phyloP scores from a whole-genome alignment of 2,888 invertebrate species.

The Cartodere bifasciata region DNA sequence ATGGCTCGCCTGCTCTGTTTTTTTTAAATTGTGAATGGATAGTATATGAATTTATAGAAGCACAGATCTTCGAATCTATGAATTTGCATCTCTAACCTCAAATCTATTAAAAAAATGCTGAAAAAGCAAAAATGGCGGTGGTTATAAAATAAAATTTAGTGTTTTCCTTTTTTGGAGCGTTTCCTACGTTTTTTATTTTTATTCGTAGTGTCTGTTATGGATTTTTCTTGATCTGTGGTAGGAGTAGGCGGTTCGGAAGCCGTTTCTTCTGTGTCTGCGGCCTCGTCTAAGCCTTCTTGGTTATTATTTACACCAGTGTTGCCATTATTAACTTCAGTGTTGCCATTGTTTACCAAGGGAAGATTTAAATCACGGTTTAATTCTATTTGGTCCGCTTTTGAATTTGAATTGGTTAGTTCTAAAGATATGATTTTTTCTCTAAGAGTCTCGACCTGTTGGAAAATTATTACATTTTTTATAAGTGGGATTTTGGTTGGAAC shows the following conservation, averaged over 20 bases:
- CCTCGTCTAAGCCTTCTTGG: conserved; percentile 35
- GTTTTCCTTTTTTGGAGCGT: conserved; percentile 41
- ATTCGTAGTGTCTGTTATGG: conserved; percentile 36
- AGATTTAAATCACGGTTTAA: conserved; percentile 21
- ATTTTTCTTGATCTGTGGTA: conserved; percentile 39
- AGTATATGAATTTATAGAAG: too few relatives aligned
- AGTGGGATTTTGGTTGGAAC: too few relatives aligned
- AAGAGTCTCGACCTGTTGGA: conserved; percentile 69
- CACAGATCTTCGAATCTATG: too few relatives aligned
- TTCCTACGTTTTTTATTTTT: conserved; percentile 40
- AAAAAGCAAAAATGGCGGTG: conserved; percentile 11
- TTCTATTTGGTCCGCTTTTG: conserved; percentile 28
- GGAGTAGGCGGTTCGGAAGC: conserved; percentile 38
- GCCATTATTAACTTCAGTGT: conserved; percentile 9
- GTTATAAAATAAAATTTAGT: conserved; percentile 26
- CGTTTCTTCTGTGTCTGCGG: conserved; percentile 37
- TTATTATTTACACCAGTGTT: conserved; percentile 9
- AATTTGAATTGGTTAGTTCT: too few relatives aligned
- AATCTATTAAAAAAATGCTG: conserved; percentile 11
- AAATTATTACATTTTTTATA: conserved; percentile 8
- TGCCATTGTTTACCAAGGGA: conserved; percentile 23
- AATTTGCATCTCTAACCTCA: too few relatives aligned
- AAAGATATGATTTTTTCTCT: conserved; percentile 84
- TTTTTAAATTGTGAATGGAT: too few relatives aligned
- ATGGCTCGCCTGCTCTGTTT: too few relatives aligned